Evolutionary conservation across 1,140 invertebrate genomes (phyloP).

Genomic region (Pantala flavescens): DNA sequence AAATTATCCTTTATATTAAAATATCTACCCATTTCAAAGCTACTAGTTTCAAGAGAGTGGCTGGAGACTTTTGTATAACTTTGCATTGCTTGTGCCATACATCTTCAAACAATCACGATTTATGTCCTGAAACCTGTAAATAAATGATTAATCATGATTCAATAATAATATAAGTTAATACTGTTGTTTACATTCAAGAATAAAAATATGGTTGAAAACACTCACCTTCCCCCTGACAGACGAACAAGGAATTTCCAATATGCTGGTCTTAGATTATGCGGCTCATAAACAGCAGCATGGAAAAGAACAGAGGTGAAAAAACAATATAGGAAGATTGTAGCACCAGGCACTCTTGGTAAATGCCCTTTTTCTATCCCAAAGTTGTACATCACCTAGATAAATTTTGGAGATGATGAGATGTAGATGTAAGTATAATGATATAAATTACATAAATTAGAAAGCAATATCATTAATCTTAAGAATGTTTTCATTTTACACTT

Average conservation of each 20-base stretch:
- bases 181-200: slow-evolving; percentile 8
- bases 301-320: slow-evolving; percentile 69
- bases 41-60: not conserved
- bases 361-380: slow-evolving; percentile 43
- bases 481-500: not conserved
- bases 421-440: slow-evolving; percentile 2
- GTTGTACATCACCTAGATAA: slow-evolving; percentile 48
- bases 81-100: slow-evolving; percentile 4
- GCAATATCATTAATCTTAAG: slow-evolving; percentile 14
- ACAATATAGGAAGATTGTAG: slow-evolving; percentile 59
- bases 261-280: slow-evolving; percentile 63
- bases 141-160: not conserved
- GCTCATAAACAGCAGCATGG: slow-evolving; percentile 68
- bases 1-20: not conserved
- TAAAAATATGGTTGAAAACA: not conserved
- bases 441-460: slow-evolving; percentile 15
- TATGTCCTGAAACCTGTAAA: slow-evolving; percentile 1
- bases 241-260: slow-evolving; percentile 73
- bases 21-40: not conserved
- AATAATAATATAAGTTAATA: slow-evolving; percentile 4
- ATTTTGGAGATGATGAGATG: slow-evolving; percentile 21
- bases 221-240: slow-evolving; percentile 61
- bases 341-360: slow-evolving; percentile 49
- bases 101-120: not conserved
- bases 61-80: not conserved